phyloP scores from a whole-genome alignment of 2,113 vertebrate species.

The Sylvicapra grimmia region DNA sequence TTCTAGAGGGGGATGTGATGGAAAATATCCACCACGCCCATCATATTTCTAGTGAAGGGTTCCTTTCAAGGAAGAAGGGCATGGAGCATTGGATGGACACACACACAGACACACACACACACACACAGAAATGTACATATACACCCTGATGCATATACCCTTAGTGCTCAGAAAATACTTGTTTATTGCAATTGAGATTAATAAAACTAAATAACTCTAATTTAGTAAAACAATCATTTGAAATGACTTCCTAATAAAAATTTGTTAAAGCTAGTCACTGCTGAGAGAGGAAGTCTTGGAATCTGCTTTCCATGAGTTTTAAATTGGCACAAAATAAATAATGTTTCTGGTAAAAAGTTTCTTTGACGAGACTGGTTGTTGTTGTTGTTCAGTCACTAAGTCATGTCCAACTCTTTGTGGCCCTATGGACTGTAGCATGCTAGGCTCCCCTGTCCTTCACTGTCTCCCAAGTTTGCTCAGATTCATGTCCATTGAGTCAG shows the following conservation, averaged over 20 bases:
- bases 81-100: not conserved
- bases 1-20: not conserved
- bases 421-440: not conserved
- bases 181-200: not conserved
- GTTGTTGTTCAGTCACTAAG: not conserved
- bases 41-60: not conserved
- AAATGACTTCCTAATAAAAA: not conserved
- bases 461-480: not conserved
- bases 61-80: not conserved
- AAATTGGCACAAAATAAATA: not conserved
- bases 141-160: not conserved
- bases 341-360: not conserved
- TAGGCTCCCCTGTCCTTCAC: not conserved
- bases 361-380: not conserved
- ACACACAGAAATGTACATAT: not conserved
- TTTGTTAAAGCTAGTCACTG: not conserved
- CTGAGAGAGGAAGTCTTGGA: not conserved
- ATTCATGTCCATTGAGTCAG: not conserved
- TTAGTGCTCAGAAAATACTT: not conserved
- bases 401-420: not conserved
- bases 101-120: not conserved
- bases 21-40: accelerated
- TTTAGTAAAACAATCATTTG: not conserved
- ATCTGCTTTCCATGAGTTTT: not conserved
- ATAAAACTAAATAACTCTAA: not conserved